These are phyloP conservation scores for Epicauta chinensis DNA, from an alignment of 1,140 invertebrate genomes.

Conservation along the genomic window DNA sequence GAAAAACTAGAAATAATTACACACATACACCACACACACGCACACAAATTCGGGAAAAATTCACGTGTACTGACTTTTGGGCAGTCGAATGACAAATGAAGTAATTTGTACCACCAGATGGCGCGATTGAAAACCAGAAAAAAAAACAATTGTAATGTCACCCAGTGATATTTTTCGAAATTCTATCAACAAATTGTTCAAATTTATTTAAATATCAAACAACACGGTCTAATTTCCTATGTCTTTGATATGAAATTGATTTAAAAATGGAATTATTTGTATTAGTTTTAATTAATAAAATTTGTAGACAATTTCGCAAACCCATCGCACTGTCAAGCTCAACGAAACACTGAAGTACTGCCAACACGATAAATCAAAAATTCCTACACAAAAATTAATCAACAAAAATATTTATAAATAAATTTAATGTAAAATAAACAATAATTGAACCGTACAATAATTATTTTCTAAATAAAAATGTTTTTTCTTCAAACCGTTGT, in stretches of 20 bases:
- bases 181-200: not conserved
- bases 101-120: slow-evolving; percentile 21
- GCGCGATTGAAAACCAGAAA: slow-evolving; percentile 9
- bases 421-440: too few species aligned
- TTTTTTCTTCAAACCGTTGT: too few species aligned
- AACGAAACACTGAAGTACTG: slow-evolving; percentile 17
- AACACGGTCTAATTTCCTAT: slow-evolving; percentile 28
- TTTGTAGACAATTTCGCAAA: slow-evolving; percentile 20
- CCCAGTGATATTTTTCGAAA: slow-evolving; percentile 2
- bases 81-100: not conserved
- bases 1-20: slow-evolving; percentile 20
- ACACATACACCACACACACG: slow-evolving; percentile 22
- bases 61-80: slow-evolving; percentile 33
- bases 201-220: slow-evolving; percentile 28
- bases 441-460: too few species aligned
- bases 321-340: slow-evolving; percentile 29
- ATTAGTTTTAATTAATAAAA: slow-evolving; percentile 13
- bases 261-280: slow-evolving; percentile 14
- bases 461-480: too few species aligned
- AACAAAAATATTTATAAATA: too few species aligned
- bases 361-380: slow-evolving; percentile 2
- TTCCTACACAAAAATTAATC: too few species aligned
- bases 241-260: slow-evolving; percentile 25
- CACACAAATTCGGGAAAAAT: slow-evolving; percentile 15
- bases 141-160: not conserved